Evolutionary conservation across 2,113 vertebrate species (phyloP).

Genomic region (Takifugu bimaculatus): DNA sequence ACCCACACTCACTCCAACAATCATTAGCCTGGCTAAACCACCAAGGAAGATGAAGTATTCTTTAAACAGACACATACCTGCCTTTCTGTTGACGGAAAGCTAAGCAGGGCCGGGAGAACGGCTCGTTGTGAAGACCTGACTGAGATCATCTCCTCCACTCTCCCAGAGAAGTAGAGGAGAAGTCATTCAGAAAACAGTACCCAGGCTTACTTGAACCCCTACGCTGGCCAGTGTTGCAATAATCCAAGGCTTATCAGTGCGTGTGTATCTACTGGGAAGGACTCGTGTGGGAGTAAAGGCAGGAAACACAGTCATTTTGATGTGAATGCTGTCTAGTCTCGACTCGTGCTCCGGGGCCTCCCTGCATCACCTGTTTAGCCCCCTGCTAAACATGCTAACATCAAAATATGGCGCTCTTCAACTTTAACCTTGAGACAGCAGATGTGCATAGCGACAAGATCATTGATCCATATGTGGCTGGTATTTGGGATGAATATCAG

Average conservation of each 20-base stretch:
- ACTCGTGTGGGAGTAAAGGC: slow-evolving; percentile 25
- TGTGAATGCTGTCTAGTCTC: neutral
- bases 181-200: slow-evolving; percentile 2
- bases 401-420: no score
- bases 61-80: slow-evolving; percentile 50
- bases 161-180: no score
- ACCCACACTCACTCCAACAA: slow-evolving; percentile 41
- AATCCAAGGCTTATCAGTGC: slow-evolving; percentile 41
- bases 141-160: slow-evolving; percentile 10
- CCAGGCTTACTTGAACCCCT: slow-evolving; percentile 40
- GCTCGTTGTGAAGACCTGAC: neutral
- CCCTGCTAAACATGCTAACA: no score
- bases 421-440: no score
- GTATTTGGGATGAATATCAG: no score
- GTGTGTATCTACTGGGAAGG: slow-evolving; percentile 51
- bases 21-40: slow-evolving; percentile 37
- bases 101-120: slow-evolving; percentile 2
- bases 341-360: neutral
- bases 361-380: neutral
- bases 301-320: slow-evolving; percentile 50
- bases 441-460: no score
- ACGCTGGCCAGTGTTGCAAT: slow-evolving; percentile 51
- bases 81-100: slow-evolving; percentile 31
- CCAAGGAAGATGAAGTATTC: slow-evolving; percentile 8
- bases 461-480: no score